Evolutionary conservation across 2,797 vertebrate genomes (phyloP).

Genomic region (Silurus lanzhouensis): DNA sequence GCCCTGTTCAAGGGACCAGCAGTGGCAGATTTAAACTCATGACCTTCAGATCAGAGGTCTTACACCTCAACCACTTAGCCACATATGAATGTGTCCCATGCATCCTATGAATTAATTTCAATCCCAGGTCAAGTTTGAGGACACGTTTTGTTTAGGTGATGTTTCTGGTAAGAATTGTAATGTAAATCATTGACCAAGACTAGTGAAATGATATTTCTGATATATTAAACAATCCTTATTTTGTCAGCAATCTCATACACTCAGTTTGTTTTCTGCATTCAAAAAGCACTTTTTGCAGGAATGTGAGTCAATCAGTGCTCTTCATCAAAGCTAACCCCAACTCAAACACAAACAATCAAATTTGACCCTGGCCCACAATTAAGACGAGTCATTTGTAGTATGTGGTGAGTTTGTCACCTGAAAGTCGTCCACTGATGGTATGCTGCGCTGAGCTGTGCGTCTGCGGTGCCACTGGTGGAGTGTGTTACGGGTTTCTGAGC

Average conservation of each 20-base stretch:
- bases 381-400: constrained; percentile 53
- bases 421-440: constrained; percentile 92
- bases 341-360: background rate
- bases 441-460: constrained; percentile 84
- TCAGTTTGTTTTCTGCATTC: background rate
- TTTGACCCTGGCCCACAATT: constrained; percentile 7
- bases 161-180: background rate
- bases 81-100: too few relatives aligned
- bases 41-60: too few relatives aligned
- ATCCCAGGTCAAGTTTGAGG: background rate
- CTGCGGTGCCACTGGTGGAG: constrained; percentile 93
- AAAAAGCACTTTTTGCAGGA: background rate
- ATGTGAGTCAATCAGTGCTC: background rate
- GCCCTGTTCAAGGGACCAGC: too few relatives aligned
- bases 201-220: background rate
- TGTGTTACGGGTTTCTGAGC: constrained; percentile 90
- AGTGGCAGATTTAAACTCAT: too few relatives aligned
- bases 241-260: background rate
- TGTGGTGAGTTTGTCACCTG: constrained; percentile 79
- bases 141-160: background rate
- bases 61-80: too few relatives aligned
- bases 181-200: background rate
- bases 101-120: background rate
- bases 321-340: background rate
- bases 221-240: background rate